Evolutionary conservation across 2,888 invertebrate genomes (phyloP), one percentile per base, ranked within the genome.

Genomic region (Nebria salina): DNA sequence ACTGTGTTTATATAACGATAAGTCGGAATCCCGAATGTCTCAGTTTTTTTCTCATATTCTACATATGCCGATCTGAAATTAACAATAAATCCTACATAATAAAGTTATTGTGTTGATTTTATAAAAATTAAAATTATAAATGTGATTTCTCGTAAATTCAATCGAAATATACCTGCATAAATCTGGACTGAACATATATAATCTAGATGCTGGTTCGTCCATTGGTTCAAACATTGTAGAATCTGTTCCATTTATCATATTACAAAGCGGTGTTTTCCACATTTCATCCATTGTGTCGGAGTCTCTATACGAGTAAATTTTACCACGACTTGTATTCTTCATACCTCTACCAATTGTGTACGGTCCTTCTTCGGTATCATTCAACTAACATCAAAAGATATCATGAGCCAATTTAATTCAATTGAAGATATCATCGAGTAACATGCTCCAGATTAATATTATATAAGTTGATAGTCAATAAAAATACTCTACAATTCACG

Each of bases 241-340:
- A 84, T 93, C 93, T 0, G 91, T 90, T 0, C 93, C 93, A 81
- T 89, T 90, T 70, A 93, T 87, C 85, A 85, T 87, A 5, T 91
- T 91, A 84, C 93, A 93, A 83, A 89, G 89, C 0, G 87, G 84
- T 77, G 90, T 88, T 0, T 89, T 89, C 90, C 84, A 87, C 86
- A 88, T 86, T 54, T 84, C 85, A 0, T 85, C 83, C 87, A 91
- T 88, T 0, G 81, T 65, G 0, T 83, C 84, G 81, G 89, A 86
- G 0, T 88, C 90, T 80, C 90, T 88, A 85, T 89, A 92, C 0
- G 89, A 86, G 0, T 90, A 87, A 2, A 92, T 89, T 82, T 90
- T 87, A 0, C 93, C 93, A 1, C 89, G 88, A 0, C 86, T 86
- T 0, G 91, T 84, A 85, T 92, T 88, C 54, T 90, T 87, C 0